Conservation (phyloP, 2,888 invertebrate species). For the Enchytraeus crypticus region DNA sequence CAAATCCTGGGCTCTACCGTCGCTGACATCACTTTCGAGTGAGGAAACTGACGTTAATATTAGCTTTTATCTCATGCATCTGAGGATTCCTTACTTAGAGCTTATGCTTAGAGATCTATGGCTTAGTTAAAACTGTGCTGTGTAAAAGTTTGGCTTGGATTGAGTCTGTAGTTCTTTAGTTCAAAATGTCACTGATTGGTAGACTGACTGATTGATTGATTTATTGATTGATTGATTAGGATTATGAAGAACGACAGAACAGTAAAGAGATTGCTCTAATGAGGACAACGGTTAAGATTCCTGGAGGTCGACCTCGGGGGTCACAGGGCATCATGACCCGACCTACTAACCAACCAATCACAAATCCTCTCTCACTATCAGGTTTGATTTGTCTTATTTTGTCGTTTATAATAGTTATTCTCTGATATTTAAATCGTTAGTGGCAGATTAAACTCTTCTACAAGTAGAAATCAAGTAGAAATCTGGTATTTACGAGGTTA, state of each 20-base stretch:
- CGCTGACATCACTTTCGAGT: too few species aligned
- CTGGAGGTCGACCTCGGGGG: slow-evolving; percentile 64
- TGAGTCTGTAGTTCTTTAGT: not conserved
- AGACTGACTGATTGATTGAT: not conserved
- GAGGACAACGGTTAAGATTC: slow-evolving; percentile 93
- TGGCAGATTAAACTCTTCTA: too few species aligned
- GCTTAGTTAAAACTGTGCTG: not conserved
- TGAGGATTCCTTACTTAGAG: not conserved
- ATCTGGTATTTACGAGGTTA: too few species aligned
- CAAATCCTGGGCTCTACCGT: too few species aligned
- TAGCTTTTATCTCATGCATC: not conserved
- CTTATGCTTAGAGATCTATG: not conserved
- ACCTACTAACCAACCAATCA: too few species aligned
- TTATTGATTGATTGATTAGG: slow-evolving; percentile 52
- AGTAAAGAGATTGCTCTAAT: slow-evolving; percentile 92
- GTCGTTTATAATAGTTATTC: too few species aligned
- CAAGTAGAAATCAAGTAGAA: too few species aligned
- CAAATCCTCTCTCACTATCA: too few species aligned
- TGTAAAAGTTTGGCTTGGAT: not conserved
- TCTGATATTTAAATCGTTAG: too few species aligned
- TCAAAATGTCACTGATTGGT: not conserved
- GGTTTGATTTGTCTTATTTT: too few species aligned
- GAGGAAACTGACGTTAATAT: too few species aligned
- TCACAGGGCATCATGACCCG: slow-evolving; percentile 3
- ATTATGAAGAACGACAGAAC: slow-evolving; percentile 86